Base-by-base conservation (phyloP, 1,140 invertebrate species). In the Diploscapter pachys region DNA sequence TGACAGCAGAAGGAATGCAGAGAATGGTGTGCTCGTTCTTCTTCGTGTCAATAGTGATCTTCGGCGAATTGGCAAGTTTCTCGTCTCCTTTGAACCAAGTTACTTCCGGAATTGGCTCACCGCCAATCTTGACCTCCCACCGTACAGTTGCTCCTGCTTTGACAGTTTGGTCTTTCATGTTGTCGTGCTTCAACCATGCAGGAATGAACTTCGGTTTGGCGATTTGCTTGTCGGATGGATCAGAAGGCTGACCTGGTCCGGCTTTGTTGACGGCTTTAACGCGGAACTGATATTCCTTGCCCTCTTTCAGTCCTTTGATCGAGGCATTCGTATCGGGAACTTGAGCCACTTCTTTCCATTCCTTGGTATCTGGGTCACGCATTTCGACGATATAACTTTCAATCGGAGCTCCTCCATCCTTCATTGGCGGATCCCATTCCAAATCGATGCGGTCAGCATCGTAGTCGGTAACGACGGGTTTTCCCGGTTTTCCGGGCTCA, bases 231-330 rank as follows among this genome's bases (percentile, higher is more conserved):
- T 92, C 93, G 63, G 94, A 96, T 5, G 92, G 89, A 82, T 97
- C 93, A 81, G 93, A 95, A 3, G 94, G 93, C 80, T 94, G 93
- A 76, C 93, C 91, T 13, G 92, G 92, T 13, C 95, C 95, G 50
- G 95, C 95, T 88, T 95, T 96, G 87, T 98, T 98, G 0, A 95
- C 91, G 11, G 96, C 96, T 48, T 95, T 91, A 11, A 99, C 91
- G 61, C 96, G 89, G 89, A 98, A 99, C 86, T 98, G 94, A 86
- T 98, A 99, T 84, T 96, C 93, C 85, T 95, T 93, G 5, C 93
- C 93, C 82, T 95, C 93, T 82, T 94, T 91, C 50, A 99, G 92
- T 79, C 93, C 92, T 0, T 90, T 91, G 2, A 96, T 92, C 4
- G 80, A 83, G 9, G 84, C 81, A 53, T 78, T 67, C 8, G 81